Conservation (phyloP, 2,797 vertebrate species). For the Micrastur ruficollis region DNA sequence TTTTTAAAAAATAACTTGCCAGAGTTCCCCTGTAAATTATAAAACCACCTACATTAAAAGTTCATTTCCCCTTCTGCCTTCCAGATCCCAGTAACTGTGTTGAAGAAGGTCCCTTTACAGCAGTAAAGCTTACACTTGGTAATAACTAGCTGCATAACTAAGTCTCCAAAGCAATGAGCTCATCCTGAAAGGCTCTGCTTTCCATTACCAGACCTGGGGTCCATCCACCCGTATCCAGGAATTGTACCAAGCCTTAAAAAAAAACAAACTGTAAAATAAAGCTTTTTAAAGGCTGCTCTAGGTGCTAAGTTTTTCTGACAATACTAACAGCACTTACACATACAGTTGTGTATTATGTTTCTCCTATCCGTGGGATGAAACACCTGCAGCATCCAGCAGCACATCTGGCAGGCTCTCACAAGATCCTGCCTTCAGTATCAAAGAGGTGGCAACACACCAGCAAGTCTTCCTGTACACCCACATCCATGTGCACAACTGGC, state of each 20-base stretch:
- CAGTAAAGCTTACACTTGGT: not conserved
- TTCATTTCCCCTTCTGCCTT: not conserved
- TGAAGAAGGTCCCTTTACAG: not conserved
- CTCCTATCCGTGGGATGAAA: not conserved
- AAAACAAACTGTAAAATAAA: not conserved
- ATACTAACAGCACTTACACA: not conserved
- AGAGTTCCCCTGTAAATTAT: not conserved
- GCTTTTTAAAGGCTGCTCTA: not conserved
- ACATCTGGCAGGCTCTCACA: not conserved
- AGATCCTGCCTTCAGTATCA: not conserved
- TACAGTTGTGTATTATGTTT: not conserved
- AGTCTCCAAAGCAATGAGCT: not conserved
- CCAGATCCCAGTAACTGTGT: not conserved
- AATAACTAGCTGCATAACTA: not conserved
- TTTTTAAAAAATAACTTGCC: not conserved
- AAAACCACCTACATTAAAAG: not conserved
- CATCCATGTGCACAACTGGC: not conserved
- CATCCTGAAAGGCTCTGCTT: not conserved
- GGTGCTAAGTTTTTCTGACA: not conserved
- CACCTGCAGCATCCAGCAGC: not conserved
- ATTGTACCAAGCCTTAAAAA: not conserved
- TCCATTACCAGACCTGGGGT: not conserved
- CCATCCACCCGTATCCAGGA: not conserved
- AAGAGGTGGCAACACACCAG: not conserved
- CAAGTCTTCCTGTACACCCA: not conserved